Conservation (phyloP, 1,140 invertebrate genomes). For the Apis dorsata region DNA sequence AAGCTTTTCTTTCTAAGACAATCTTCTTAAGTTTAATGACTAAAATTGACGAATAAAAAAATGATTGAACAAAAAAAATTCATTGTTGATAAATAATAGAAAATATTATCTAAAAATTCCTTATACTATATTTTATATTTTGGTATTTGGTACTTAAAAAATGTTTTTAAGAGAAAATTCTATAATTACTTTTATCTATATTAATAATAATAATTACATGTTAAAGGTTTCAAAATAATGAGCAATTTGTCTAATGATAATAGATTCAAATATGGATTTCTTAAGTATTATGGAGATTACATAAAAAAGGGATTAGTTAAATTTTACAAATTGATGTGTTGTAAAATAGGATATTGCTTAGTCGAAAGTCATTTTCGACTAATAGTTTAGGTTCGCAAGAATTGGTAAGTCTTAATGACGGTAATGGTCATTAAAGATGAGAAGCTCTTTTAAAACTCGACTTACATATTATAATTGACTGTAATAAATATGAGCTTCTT, state of each 20-base stretch:
- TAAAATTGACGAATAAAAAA: background rate
- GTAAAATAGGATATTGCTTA: background rate
- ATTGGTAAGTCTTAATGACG: background rate
- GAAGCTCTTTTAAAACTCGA: background rate
- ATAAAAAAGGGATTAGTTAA: background rate
- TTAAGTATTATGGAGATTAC: background rate
- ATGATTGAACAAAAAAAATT: background rate
- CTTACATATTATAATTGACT: constrained; percentile 14
- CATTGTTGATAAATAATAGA: background rate
- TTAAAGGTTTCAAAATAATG: background rate
- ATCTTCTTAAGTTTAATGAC: constrained; percentile 5
- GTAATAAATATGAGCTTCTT: constrained; percentile 8
- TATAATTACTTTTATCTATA: no score
- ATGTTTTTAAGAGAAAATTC: no score
- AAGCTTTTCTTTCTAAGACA: background rate
- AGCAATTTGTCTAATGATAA: background rate
- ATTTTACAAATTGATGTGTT: background rate
- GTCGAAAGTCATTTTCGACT: background rate
- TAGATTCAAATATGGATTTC: background rate
- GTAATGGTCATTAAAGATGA: background rate
- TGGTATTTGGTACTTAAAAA: no score
- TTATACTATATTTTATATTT: background rate
- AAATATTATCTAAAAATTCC: background rate
- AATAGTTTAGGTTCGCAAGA: background rate
- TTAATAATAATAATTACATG: no score